Evolutionary conservation across 1,140 invertebrate species (phyloP), one percentile per base, ranked within the genome.

Genomic region (Druon quercuslanigerum): DNA sequence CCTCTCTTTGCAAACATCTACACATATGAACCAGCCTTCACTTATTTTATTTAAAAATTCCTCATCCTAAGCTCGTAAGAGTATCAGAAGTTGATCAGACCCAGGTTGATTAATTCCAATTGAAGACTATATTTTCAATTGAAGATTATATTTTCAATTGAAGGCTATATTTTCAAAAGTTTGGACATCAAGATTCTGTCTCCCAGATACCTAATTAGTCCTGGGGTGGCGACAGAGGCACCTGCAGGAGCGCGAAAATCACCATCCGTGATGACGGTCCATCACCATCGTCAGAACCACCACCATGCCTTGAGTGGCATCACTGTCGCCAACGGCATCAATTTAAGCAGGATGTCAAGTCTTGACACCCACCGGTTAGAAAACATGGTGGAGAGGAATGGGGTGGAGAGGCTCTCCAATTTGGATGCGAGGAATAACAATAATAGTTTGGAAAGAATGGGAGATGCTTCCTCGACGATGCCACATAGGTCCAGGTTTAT

Each of bases 401-500:
- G 79, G 8, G 71, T 88, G 17, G 90, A 90, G 25, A 79, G 87
- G 19, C 73, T 89, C 17, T 79, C 86, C 17, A 90, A 90, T 57
- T 50, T 88, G 0, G 88, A 90, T 76, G 46, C 84, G 0, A 83
- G 87, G 12, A 86, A 72, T 20, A 79, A 79, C 50, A 84, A 79
- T 57, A 73, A 56, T 17, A 77, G 25, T 25, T 25, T 66, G 16
- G 80, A 77, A 33, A 73, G n/a, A 19, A 77, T 74, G 9, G 76
- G 77, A 50, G 80, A 75, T 57, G 79, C 88, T 51, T 87, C 91
- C 51, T 93, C 92, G 73, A 92, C 92, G 81, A 93, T 92, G 91
- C 93, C 93, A 54, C 93, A 95, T 66, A 92, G 95, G 71, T 95
- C 95, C 20, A 92, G 95, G 54, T 96, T 96, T 89, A 96, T 96